Evolutionary conservation across 2,797 vertebrate species (phyloP), one percentile per base, ranked within the genome.

Genomic region (Acipenser transmontanus): DNA sequence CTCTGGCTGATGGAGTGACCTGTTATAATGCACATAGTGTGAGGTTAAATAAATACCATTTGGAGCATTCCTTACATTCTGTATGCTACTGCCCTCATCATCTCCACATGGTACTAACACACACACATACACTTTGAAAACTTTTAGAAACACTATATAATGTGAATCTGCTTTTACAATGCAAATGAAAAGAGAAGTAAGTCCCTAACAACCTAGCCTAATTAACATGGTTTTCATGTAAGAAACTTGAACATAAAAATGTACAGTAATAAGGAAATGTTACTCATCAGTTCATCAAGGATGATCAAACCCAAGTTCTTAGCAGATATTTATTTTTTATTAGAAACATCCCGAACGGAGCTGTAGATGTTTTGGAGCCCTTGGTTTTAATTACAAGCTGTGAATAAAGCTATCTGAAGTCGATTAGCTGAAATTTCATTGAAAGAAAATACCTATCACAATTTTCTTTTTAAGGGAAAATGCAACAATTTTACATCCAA

Each of bases 261-360:
- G 7, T n/a, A 54, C 6, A 54, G 52, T 9, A 54, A 9, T 54
- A 54, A 54, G 52, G 52, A 54, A 54, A 54, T 54, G 52, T 54
- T 54, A 54, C n/a, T 54, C 52, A 54, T 9, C 52, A 54, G n/a
- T 54, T 54, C 52, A 54, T 54, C 52, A 54, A 54, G 52, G 52
- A n/a, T 54, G 52, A 54, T 54, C 52, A 54, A 9, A 54, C n/a
- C 52, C n/a, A 54, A 54, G 52, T 54, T 54, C 52, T 54, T 54
- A 54, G 7, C n/a, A n/a, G 52, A 54, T 54, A 54, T 54, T 54
- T 34, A 34, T 54, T 0, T 54, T 9, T 54, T 54, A 54, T 54
- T 54, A 54, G n/a, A 54, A 54, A 54, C 52, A 54, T 9, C n/a
- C 52, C 6, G 8, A 9, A 54, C 7, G 52, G 9, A 54, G n/a